These are phyloP conservation scores for Volucella zonaria DNA, from an alignment of 2,888 invertebrate species.

Conservation along the genomic window DNA sequence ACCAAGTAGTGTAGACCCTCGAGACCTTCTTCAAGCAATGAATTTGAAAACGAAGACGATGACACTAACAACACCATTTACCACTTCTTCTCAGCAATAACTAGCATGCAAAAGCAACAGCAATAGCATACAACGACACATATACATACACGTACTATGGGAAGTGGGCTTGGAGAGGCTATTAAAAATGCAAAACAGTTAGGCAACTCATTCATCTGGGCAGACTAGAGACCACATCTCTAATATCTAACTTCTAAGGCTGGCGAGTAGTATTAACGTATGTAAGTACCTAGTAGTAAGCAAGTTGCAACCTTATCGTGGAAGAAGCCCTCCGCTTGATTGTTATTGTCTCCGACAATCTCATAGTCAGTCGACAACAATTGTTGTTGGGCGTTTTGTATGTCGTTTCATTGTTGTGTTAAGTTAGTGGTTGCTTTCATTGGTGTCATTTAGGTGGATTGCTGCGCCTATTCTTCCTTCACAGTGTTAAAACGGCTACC, in stretches of 20 bases:
- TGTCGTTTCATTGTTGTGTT: slow-evolving; percentile 64
- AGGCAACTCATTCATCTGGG: slow-evolving; percentile 70
- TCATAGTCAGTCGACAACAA: slow-evolving; percentile 4
- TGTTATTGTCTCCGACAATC: slow-evolving; percentile 54
- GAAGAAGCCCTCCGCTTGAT: slow-evolving; percentile 67
- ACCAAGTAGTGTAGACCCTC: slow-evolving; percentile 47
- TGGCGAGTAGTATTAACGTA: slow-evolving; percentile 12
- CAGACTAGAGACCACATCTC: slow-evolving; percentile 54
- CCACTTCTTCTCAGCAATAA: slow-evolving; percentile 23
- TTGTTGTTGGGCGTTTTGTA: slow-evolving; percentile 53
- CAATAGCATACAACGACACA: not conserved
- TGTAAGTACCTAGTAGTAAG: slow-evolving; percentile 7
- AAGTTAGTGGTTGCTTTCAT: slow-evolving; percentile 64
- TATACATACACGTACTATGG: slow-evolving; percentile 27
- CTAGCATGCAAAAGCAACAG: too few species aligned
- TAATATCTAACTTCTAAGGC: slow-evolving; percentile 54
- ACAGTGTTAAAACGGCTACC: slow-evolving; percentile 66
- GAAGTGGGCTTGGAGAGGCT: slow-evolving; percentile 64
- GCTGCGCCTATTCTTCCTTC: slow-evolving; percentile 66
- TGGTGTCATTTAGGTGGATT: slow-evolving; percentile 68
- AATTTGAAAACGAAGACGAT: slow-evolving; percentile 14
- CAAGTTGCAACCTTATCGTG: slow-evolving; percentile 61
- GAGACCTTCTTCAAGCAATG: slow-evolving; percentile 37
- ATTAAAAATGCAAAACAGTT: slow-evolving; percentile 73
- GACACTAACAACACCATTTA: slow-evolving; percentile 50